Evolutionary conservation across 2,888 invertebrate species (phyloP), one percentile per base, ranked within the genome.

Genomic region (Nineta flava): DNA sequence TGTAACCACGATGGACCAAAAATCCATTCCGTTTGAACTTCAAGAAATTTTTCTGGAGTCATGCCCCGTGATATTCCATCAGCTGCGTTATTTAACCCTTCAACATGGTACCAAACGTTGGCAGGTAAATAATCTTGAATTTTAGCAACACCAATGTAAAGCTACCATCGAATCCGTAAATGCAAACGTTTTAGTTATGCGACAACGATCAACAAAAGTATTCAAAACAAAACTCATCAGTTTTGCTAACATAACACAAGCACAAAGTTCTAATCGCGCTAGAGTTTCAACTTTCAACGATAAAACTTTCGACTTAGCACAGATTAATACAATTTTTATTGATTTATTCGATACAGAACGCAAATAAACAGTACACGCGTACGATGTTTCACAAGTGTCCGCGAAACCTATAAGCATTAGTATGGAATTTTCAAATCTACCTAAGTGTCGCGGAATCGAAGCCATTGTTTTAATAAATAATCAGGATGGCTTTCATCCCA

Each of bases 241-340:
- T 21, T 52, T 38, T 12, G 54, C 13, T 19, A 55, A 16, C 6
- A 56, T 35, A 3, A 51, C 35, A 34, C 55, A 53, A 7, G 53
- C 53, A 17, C 53, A 54, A 9, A 56, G 46, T 19, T 55, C 55
- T 17, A 54, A 43, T 9, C 55, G 49, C 10, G 55, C 50, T 6
- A 55, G 5, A 3, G 54, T 52, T 17, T 55, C 45, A 7, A n/a
- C 26, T 49, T 54, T 54, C 13, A 54, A 10, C 12, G 52, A 50
- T 9, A 50, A 44, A 15, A 55, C 54, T 19, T 51, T 53, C 9
- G 51, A 47, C 51, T 53, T 54, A 2, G 50, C 51, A 17, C 50
- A 50, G 15, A 54, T 31, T 16, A 53, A 40, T 19, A 9, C 21
- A 21, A 47, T 35, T 26, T 9, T 9, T 19, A 49, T 42, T n/a